A percentile compares a stretch with the other conserved stretches of the same genome.
phyloP scores from a whole-genome alignment of 2,113 vertebrate genomes.

The Antechinus flavipes region DNA sequence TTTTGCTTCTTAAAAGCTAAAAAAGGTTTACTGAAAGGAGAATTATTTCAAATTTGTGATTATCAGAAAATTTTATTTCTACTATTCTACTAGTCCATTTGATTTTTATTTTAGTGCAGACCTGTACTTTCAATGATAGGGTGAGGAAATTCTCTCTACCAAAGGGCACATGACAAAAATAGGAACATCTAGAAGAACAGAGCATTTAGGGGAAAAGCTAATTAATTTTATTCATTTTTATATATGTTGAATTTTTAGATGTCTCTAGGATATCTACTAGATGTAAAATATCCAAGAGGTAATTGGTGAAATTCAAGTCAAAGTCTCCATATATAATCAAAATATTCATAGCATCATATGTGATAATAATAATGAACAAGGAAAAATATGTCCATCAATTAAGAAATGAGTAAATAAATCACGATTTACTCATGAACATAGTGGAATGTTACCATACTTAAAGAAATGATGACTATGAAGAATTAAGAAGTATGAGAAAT shows the following conservation, averaged over 20 bases:
- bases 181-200: background rate
- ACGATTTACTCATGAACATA: background rate
- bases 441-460: background rate
- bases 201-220: background rate
- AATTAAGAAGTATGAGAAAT: background rate
- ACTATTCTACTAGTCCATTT: constrained; percentile 30
- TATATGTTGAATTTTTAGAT: background rate
- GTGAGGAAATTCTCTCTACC: background rate
- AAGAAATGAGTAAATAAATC: background rate
- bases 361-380: background rate
- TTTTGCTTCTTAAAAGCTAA: constrained; percentile 32
- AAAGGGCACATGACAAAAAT: background rate
- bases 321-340: background rate
- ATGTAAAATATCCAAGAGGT: background rate
- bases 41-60: constrained; percentile 31
- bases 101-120: background rate
- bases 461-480: background rate
- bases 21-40: constrained; percentile 26
- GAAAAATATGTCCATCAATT: background rate
- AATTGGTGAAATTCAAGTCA: background rate
- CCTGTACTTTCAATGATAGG: background rate
- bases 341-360: background rate
- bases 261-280: background rate
- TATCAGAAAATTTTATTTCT: background rate
- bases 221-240: background rate